phyloP scores from a whole-genome alignment of 2,888 invertebrate genomes.

The Synanthedon vespiformis region DNA sequence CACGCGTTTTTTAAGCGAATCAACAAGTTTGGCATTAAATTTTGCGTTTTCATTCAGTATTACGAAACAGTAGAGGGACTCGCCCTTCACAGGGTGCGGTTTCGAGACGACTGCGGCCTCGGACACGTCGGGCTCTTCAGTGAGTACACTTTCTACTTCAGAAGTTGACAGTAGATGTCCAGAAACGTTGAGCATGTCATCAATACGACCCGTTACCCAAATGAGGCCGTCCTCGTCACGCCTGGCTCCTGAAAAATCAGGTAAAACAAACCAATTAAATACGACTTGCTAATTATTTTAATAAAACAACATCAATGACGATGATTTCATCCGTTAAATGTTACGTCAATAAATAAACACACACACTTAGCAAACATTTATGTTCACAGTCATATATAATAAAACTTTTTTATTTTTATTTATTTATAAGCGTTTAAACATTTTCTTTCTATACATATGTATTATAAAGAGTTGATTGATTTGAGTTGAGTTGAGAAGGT shows the following conservation, averaged over 20 bases:
- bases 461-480: too few relatives aligned
- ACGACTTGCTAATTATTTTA: too few relatives aligned
- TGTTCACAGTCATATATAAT: too few relatives aligned
- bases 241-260: slow-evolving; percentile 79
- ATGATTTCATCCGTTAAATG: too few relatives aligned
- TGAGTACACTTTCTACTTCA: slow-evolving; percentile 87
- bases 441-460: too few relatives aligned
- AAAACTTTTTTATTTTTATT: too few relatives aligned
- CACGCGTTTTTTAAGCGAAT: slow-evolving; percentile 82
- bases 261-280: too few relatives aligned
- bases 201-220: slow-evolving; percentile 97
- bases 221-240: slow-evolving; percentile 94
- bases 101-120: slow-evolving; percentile 97
- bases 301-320: too few relatives aligned
- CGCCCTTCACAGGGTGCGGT: slow-evolving; percentile 95
- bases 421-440: too few relatives aligned
- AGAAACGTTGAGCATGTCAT: slow-evolving; percentile 98
- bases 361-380: too few relatives aligned
- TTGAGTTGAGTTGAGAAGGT: too few relatives aligned
- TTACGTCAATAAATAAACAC: too few relatives aligned
- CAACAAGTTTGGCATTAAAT: slow-evolving; percentile 78
- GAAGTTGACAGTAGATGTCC: slow-evolving; percentile 98
- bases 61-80: slow-evolving; percentile 97
- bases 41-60: slow-evolving; percentile 83
- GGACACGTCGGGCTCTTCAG: slow-evolving; percentile 81